Percentiles rank a stretch among this genome's conserved stretches.
Conservation (phyloP, 2,888 invertebrate genomes). For the Coremacera marginata region DNA sequence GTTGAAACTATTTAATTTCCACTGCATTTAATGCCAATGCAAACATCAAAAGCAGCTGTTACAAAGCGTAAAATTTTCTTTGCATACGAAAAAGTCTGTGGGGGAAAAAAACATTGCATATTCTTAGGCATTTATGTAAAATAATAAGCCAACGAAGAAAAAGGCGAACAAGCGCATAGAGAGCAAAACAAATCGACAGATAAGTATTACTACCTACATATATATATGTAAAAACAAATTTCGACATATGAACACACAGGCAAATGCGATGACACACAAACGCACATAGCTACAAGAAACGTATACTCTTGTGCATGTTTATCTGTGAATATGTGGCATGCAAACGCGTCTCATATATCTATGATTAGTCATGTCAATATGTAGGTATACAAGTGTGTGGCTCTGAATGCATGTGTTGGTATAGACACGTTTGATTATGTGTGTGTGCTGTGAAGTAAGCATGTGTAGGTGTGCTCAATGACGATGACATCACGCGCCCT, state of each 20-base stretch:
- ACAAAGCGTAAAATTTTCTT: neutral
- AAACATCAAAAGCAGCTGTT: too few relatives aligned
- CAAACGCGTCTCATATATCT: neutral
- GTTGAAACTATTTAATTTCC: too few relatives aligned
- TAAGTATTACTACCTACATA: neutral
- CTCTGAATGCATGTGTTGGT: neutral
- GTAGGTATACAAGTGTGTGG: neutral
- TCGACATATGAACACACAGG: neutral
- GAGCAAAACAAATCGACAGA: neutral
- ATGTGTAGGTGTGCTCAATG: slow-evolving; percentile 10
- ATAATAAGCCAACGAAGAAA: neutral
- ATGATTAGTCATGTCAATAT: neutral
- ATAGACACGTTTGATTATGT: slow-evolving; percentile 8
- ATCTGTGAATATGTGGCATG: neutral
- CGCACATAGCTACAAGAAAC: neutral
- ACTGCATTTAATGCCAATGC: too few relatives aligned
- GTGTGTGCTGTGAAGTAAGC: slow-evolving; percentile 13
- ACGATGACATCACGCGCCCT: neutral
- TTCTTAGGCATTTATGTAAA: slow-evolving; percentile 36
- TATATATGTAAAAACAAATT: neutral
- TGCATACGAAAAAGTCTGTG: neutral
- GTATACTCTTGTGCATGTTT: neutral
- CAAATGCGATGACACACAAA: neutral
- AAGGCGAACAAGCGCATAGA: neutral
- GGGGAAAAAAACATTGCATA: slow-evolving; percentile 34